Percentiles rank a stretch among this genome's conserved stretches.
Conservation (phyloP, 1,140 invertebrate species). For the Apis laboriosa region DNA sequence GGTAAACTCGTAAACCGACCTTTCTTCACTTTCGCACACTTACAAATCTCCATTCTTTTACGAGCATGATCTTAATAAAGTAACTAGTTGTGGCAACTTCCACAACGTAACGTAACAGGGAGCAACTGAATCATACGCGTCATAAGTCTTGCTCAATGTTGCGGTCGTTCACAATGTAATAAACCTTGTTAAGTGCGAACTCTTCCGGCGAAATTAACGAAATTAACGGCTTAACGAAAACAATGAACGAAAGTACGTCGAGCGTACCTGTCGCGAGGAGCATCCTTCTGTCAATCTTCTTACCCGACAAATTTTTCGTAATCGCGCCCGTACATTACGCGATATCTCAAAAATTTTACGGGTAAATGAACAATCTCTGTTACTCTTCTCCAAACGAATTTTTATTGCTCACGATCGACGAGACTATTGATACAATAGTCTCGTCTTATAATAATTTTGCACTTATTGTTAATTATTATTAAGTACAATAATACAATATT, state of each 20-base stretch:
- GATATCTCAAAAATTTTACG: not conserved
- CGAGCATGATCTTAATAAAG: conserved; percentile 42
- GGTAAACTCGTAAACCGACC: not conserved
- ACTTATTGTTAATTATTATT: too few species aligned
- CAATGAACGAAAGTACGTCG: conserved; percentile 15
- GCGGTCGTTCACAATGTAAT: not conserved
- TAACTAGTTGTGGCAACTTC: conserved; percentile 47
- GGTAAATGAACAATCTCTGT: not conserved
- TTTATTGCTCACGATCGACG: conserved; percentile 1
- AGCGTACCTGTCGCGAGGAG: not conserved
- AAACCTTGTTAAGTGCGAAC: conserved; percentile 33
- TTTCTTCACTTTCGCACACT: conserved; percentile 20
- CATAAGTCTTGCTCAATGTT: conserved; percentile 25
- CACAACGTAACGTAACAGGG: conserved; percentile 36
- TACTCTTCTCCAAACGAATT: not conserved
- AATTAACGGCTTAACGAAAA: conserved; percentile 15
- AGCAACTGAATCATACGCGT: conserved; percentile 39
- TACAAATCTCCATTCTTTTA: conserved; percentile 36
- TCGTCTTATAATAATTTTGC: too few species aligned
- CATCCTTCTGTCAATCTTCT: not conserved
- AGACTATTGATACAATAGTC: not conserved
- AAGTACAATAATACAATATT: too few species aligned
- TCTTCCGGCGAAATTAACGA: conserved; percentile 14
- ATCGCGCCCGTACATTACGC: not conserved
- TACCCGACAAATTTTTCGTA: not conserved